A percentile compares a stretch with the other conserved stretches of the same genome.
phyloP scores from a whole-genome alignment of 2,888 invertebrate genomes.

The Pseudeuparius sepicola region DNA sequence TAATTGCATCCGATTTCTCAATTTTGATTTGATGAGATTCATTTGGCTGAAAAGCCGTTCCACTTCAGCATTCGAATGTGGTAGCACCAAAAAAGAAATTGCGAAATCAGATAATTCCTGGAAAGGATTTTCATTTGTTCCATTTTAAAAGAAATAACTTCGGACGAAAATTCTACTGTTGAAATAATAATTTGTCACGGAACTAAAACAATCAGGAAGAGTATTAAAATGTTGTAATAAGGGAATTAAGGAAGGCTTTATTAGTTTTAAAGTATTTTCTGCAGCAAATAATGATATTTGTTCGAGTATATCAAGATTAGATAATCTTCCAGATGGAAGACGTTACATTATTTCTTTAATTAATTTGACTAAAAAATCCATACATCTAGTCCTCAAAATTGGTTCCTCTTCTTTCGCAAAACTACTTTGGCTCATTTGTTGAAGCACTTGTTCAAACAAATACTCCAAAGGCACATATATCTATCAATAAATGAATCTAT shows the following conservation, averaged over 20 bases:
- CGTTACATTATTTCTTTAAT: slow-evolving; percentile 14
- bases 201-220: too few species aligned
- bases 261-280: slow-evolving; percentile 10
- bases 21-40: slow-evolving; percentile 19
- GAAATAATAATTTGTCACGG: too few species aligned
- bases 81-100: slow-evolving; percentile 16
- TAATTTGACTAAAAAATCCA: slow-evolving; percentile 12
- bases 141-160: slow-evolving; percentile 24
- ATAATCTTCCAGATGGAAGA: too few species aligned
- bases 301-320: slow-evolving; percentile 12
- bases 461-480: slow-evolving; percentile 1
- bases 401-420: slow-evolving; percentile 9
- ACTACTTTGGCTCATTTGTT: neutral
- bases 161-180: slow-evolving; percentile 13
- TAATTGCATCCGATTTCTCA: slow-evolving; percentile 2
- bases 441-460: neutral
- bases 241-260: slow-evolving; percentile 6
- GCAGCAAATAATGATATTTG: slow-evolving; percentile 14
- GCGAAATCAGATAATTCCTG: slow-evolving; percentile 14
- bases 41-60: slow-evolving; percentile 19
- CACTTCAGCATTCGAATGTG: slow-evolving; percentile 22
- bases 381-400: slow-evolving; percentile 12
- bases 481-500: slow-evolving; percentile 6
- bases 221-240: slow-evolving; percentile 7
- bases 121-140: slow-evolving; percentile 39